Percentiles rank a stretch among this genome's conserved stretches.
phyloP scores from a whole-genome alignment of 2,797 vertebrate genomes.

The Dendrocincla fuliginosa region DNA sequence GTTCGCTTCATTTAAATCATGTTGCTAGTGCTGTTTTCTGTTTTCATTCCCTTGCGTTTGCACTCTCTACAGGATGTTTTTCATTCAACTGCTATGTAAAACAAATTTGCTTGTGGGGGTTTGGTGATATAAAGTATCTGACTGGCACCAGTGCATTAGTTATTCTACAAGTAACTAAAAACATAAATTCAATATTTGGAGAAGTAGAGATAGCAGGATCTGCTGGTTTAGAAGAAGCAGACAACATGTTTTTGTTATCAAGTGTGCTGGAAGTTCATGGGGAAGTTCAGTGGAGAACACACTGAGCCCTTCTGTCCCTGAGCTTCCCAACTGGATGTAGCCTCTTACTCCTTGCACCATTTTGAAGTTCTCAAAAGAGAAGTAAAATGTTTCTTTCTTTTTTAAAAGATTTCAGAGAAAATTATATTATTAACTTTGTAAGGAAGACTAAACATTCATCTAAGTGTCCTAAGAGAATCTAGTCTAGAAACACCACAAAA shows the following conservation, averaged over 20 bases:
- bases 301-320: not conserved
- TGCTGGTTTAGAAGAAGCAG: not conserved
- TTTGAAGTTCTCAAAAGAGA: not conserved
- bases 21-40: slow-evolving; percentile 44
- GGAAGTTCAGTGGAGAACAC: not conserved
- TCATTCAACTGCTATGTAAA: slow-evolving; percentile 48
- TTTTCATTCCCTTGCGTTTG: slow-evolving; percentile 35
- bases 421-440: not conserved
- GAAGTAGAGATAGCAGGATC: slow-evolving; percentile 25
- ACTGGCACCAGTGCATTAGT: slow-evolving; percentile 43
- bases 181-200: not conserved
- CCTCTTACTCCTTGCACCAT: not conserved
- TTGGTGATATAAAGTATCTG: slow-evolving; percentile 47
- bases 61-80: slow-evolving; percentile 57
- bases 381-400: not conserved
- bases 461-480: not conserved
- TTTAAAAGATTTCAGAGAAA: not conserved
- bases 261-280: not conserved
- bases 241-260: not conserved
- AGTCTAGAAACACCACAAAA: not conserved
- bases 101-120: slow-evolving; percentile 63
- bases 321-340: not conserved
- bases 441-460: not conserved
- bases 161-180: slow-evolving; percentile 32
- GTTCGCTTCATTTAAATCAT: slow-evolving; percentile 70